Base-by-base conservation (phyloP, 2,113 vertebrate genomes). In the Eira barbara region DNA sequence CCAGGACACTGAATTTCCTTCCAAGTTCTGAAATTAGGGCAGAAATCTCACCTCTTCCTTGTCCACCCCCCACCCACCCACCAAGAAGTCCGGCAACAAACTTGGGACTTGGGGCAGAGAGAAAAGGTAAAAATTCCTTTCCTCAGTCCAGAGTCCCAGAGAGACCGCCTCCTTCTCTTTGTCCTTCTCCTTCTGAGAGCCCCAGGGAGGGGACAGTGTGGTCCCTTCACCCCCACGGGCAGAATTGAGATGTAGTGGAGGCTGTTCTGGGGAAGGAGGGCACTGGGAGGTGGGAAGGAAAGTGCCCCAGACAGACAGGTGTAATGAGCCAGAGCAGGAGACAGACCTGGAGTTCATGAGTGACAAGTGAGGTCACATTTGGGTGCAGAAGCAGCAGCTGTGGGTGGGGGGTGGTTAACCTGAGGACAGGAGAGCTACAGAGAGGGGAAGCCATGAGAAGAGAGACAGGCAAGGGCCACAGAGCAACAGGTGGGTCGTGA, bases 211-310 rank as follows among this genome's bases (percentile, higher is more conserved):
- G 25, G 61, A 14, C 23, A 2, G 23, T 1, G 39, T 23, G 57
- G 20, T 23, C 39, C 29, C 29, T 34, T 3, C 25, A 7, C 20
- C 23, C 8, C 9, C 7, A 21, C 0, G 1, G 74, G 45, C 36
- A 55, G 94, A 42, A 49, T 17, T 57, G 39, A 76, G 45, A 31
- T 10, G 1, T 25, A 34, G n/a, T 5, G 39, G 20, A 47, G 67
- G 45, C 55, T 5, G 11, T 29, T 55, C 85, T 85, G 78, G 69
- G 73, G 23, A 27, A 10, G 17, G 14, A 36, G 13, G 5, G 23
- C 21, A 31, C 45, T 23, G 29, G 85, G 55, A 74, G 55, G 49
- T 27, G 61, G 78, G 47, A 49, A 83, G 45, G 84, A 82, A 67
- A 76, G 57, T 25, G n/a, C 59, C 42, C 52, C 63, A 55, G 20